Conservation (phyloP, 2,888 invertebrate genomes). For the Escarpia spicata region DNA sequence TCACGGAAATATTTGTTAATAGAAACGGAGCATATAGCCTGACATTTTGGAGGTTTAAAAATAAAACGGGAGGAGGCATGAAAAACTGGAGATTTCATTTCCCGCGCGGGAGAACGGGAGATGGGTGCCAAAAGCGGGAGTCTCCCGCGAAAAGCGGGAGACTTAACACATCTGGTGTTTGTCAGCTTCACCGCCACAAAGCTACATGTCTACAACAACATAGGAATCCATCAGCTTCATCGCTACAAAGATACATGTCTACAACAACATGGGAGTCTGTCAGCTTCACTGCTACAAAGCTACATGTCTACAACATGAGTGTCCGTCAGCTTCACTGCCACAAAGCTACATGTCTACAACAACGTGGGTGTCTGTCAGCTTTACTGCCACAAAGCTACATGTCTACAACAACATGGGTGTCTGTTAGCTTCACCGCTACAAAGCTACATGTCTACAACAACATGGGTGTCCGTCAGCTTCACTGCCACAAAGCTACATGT, state of each 20-base stretch:
- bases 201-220: no score
- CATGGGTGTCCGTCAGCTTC: not conserved
- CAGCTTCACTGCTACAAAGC: not conserved
- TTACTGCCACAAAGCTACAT: not conserved
- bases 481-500: not conserved
- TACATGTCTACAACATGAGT: not conserved
- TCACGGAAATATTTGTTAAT: no score
- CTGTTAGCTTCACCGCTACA: not conserved
- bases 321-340: not conserved
- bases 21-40: no score
- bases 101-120: no score
- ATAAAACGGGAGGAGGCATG: no score
- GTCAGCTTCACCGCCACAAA: no score
- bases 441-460: not conserved
- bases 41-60: no score
- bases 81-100: no score
- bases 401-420: conserved; percentile 2
- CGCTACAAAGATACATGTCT: not conserved
- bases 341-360: not conserved
- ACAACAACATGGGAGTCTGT: not conserved
- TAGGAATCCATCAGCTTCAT: not conserved
- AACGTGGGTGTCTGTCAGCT: not conserved
- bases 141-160: no score
- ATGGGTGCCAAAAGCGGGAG: no score
- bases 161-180: no score